Percentiles rank a stretch among this genome's conserved stretches.
These are phyloP conservation scores for Lasioglossum albipes DNA, from an alignment of 1,140 invertebrate species.

Conservation along the genomic window DNA sequence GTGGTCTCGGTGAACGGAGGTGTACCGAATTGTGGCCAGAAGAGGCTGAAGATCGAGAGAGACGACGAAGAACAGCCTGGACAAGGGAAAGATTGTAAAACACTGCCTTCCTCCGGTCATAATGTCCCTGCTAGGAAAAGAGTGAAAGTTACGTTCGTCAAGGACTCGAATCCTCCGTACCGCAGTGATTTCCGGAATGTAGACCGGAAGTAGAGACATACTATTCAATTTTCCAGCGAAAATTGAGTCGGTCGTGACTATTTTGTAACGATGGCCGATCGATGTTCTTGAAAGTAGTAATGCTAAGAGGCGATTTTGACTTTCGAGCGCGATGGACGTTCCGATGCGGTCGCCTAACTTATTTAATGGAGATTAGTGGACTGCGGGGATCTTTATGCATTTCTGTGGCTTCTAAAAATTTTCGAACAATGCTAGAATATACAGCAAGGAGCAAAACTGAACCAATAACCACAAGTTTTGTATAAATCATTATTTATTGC, in stretches of 20 bases:
- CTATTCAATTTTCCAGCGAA: background rate
- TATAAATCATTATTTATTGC: too few species aligned
- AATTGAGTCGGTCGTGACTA: background rate
- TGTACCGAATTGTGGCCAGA: conserved; percentile 29
- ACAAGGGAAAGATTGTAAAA: conserved; percentile 48
- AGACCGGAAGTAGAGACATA: conserved; percentile 56
- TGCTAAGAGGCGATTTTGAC: background rate
- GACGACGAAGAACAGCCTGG: conserved; percentile 53
- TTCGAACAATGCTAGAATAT: too few species aligned
- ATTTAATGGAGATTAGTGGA: too few species aligned
- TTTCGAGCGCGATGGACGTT: background rate
- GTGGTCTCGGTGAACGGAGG: conserved; percentile 22
- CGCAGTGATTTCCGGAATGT: conserved; percentile 50
- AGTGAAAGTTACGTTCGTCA: too few species aligned
- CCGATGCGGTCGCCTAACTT: too few species aligned
- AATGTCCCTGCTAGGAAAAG: conserved; percentile 53
- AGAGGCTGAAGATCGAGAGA: conserved; percentile 59
- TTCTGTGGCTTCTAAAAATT: too few species aligned
- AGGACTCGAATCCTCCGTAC: too few species aligned
- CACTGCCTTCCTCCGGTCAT: conserved; percentile 15
- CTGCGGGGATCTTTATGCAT: too few species aligned
- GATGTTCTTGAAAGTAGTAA: conserved; percentile 18
- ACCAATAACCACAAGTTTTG: too few species aligned
- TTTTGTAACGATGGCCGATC: background rate
- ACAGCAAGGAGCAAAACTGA: too few species aligned